These are phyloP conservation scores for Pyxicephalus adspersus DNA, from an alignment of 2,113 vertebrate species.

Conservation along the genomic window DNA sequence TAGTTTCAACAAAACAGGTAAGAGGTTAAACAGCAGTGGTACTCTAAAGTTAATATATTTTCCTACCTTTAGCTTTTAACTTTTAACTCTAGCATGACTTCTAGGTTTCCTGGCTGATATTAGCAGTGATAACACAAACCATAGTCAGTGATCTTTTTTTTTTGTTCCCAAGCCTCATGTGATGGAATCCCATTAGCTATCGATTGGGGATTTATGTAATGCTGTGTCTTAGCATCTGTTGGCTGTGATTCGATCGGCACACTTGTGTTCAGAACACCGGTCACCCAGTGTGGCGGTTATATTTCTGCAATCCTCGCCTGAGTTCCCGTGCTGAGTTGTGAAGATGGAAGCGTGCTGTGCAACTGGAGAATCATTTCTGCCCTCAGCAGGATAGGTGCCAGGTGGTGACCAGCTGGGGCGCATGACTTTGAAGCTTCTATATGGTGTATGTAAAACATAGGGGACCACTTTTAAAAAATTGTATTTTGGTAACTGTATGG, in stretches of 20 bases:
- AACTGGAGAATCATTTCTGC: constrained; percentile 50
- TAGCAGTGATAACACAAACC: too few species aligned
- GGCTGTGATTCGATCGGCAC: constrained; percentile 44
- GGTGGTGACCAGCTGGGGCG: constrained; percentile 10
- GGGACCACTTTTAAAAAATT: too few species aligned
- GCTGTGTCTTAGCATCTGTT: constrained; percentile 38
- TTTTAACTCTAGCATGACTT: too few species aligned
- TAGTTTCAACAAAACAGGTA: too few species aligned
- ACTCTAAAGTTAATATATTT: too few species aligned
- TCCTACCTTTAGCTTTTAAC: too few species aligned
- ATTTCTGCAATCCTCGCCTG: neutral
- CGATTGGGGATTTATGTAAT: neutral
- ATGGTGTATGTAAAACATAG: neutral
- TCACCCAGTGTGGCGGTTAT: constrained; percentile 23
- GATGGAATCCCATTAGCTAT: neutral
- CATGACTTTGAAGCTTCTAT: neutral
- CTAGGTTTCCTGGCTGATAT: too few species aligned
- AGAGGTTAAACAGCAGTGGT: too few species aligned
- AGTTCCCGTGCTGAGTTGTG: constrained; percentile 36
- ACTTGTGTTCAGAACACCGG: constrained; percentile 2
- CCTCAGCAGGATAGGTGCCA: constrained; percentile 36
- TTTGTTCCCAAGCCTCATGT: constrained; percentile 2
- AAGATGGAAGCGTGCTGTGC: constrained; percentile 25
- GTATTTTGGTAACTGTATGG: too few species aligned
- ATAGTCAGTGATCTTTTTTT: neutral